Percentiles rank a stretch among this genome's conserved stretches.
Conservation (phyloP, 2,113 vertebrate genomes). For the Rhipidura dahli region DNA sequence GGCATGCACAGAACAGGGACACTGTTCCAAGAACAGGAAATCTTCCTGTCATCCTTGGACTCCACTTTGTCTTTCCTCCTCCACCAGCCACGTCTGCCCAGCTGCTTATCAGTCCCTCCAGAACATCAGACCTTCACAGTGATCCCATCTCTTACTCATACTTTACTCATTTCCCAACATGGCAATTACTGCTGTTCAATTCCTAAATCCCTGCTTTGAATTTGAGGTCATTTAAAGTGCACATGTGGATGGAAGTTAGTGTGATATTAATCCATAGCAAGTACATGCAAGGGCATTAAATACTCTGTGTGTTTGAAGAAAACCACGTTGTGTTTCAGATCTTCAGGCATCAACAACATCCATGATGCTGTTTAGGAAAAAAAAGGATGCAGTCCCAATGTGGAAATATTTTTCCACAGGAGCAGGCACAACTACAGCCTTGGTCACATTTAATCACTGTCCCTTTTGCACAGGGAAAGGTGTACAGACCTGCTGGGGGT, state of each 20-base stretch:
- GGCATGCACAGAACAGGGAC: background rate
- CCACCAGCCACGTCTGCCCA: background rate
- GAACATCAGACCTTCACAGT: background rate
- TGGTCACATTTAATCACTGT: background rate
- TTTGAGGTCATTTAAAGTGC: background rate
- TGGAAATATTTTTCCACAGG: background rate
- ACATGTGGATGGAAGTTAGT: background rate
- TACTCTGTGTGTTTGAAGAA: background rate
- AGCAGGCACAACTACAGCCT: background rate
- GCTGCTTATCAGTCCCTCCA: conserved; percentile 35
- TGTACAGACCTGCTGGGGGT: background rate
- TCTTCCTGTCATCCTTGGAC: background rate
- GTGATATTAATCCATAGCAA: background rate
- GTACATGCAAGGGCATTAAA: background rate
- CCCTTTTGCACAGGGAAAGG: background rate
- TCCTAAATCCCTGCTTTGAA: background rate
- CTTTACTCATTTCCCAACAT: background rate
- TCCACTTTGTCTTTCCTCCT: background rate
- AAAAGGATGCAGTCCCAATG: background rate
- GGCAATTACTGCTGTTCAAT: background rate
- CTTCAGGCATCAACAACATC: background rate
- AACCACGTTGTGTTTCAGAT: background rate
- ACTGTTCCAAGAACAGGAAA: background rate
- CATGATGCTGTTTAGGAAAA: background rate
- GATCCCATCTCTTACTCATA: conserved; percentile 15